These are phyloP conservation scores for Mandrillus leucophaeus DNA, from an alignment of 2,113 vertebrate species.

Conservation along the genomic window DNA sequence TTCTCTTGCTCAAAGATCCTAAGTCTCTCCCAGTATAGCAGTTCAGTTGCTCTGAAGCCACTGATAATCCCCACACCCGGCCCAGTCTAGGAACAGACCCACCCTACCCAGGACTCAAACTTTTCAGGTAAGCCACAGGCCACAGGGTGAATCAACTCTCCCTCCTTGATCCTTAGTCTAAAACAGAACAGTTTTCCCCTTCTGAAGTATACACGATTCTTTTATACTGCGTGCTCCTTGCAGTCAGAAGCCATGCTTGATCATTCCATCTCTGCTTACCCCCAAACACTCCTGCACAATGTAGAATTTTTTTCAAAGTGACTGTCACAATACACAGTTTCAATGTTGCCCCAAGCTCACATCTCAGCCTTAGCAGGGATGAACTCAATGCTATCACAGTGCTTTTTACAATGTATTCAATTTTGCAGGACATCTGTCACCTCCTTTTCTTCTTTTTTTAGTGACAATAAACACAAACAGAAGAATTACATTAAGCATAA, in stretches of 20 bases:
- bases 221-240: not conserved
- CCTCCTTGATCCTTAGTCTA: not conserved
- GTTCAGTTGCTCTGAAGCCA: not conserved
- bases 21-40: not conserved
- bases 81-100: not conserved
- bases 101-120: not conserved
- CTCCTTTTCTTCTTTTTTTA: conserved; percentile 1
- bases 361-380: not conserved
- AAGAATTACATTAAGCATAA: conserved; percentile 37
- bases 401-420: not conserved
- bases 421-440: conserved; percentile 53
- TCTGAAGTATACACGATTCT: not conserved
- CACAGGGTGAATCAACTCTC: not conserved
- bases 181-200: not conserved
- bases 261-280: not conserved
- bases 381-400: not conserved
- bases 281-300: not conserved
- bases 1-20: not conserved
- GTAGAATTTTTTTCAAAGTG: not conserved
- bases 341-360: not conserved
- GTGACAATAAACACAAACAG: conserved; percentile 23
- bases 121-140: not conserved
- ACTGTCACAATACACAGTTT: not conserved
- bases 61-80: not conserved
- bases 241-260: not conserved